These are phyloP conservation scores for Epinotia ramella DNA, from an alignment of 2,888 invertebrate genomes.

Conservation along the genomic window DNA sequence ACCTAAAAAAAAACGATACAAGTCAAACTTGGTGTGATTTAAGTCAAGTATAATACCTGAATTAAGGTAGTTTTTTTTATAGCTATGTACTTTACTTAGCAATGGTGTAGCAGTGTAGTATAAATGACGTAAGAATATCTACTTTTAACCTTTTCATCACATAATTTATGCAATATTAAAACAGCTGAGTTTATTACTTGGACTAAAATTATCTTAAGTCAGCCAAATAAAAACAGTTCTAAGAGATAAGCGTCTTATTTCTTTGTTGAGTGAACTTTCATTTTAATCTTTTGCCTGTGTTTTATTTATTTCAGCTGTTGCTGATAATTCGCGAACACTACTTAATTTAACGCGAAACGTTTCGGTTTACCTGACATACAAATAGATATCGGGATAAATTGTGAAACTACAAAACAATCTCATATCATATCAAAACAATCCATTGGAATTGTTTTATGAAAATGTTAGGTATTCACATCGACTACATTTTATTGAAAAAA, in stretches of 20 bases:
- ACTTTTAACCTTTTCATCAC: neutral
- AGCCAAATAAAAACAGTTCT: neutral
- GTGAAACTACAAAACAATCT: neutral
- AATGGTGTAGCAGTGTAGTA: too few relatives aligned
- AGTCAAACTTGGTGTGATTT: too few relatives aligned
- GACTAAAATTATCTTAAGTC: conserved; percentile 2
- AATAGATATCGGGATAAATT: neutral
- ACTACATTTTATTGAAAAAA: too few relatives aligned
- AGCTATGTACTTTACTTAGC: too few relatives aligned
- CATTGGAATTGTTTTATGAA: neutral
- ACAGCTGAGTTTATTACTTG: neutral
- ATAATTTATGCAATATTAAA: conserved; percentile 5
- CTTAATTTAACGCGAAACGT: too few relatives aligned
- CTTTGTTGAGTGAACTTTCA: neutral
- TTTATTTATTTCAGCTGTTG: neutral
- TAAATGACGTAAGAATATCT: neutral
- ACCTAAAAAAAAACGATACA: too few relatives aligned
- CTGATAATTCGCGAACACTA: neutral
- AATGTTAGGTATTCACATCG: too few relatives aligned
- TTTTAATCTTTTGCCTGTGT: neutral
- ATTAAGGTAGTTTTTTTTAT: too few relatives aligned
- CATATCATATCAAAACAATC: neutral
- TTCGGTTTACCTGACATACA: neutral
- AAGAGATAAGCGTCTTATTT: conserved; percentile 12
- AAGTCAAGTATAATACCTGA: too few relatives aligned